Percentiles rank a stretch among this genome's conserved stretches.
These are phyloP conservation scores for Lordiphosa stackelbergi DNA, from an alignment of 1,140 invertebrate genomes.

Conservation along the genomic window DNA sequence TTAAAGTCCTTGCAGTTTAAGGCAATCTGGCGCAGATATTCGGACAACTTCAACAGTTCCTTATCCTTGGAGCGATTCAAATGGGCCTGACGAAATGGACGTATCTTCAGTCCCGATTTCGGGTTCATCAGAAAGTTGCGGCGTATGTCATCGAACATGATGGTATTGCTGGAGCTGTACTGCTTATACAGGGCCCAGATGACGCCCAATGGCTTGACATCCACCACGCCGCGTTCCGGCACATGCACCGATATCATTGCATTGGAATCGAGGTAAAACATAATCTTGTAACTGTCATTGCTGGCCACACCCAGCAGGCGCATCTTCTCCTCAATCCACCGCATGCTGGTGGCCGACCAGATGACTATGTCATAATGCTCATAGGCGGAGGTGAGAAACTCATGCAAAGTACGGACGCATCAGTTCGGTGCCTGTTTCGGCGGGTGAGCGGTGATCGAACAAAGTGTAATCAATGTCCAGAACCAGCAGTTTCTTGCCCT, in stretches of 20 bases:
- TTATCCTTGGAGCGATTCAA: constrained; percentile 89
- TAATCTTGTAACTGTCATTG: constrained; percentile 93
- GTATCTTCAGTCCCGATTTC: constrained; percentile 92
- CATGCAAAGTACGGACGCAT: constrained; percentile 98
- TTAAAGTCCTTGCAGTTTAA: constrained; percentile 89
- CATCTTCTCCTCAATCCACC: constrained; percentile 99
- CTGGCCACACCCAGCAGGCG: constrained; percentile 89
- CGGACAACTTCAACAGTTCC: constrained; percentile 89
- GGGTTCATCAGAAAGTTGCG: constrained; percentile 99
- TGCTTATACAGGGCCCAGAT: constrained; percentile 97
- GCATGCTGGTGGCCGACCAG: constrained; percentile 98
- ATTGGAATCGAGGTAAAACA: constrained; percentile 92
- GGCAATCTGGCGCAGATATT: constrained; percentile 92
- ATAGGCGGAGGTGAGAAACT: constrained; percentile 95
- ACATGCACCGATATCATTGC: constrained; percentile 97
- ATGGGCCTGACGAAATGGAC: constrained; percentile 93
- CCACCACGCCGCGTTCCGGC: constrained; percentile 78
- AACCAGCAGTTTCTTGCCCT: constrained; percentile 93
- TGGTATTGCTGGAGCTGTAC: constrained; percentile 93
- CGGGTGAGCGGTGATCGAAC: constrained; percentile 95
- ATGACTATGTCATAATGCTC: constrained; percentile 92
- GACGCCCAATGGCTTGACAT: constrained; percentile 96
- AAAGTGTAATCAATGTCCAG: constrained; percentile 98
- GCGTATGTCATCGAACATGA: constrained; percentile 99
- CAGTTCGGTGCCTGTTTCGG: constrained; percentile 91